Evolutionary conservation across 1,140 invertebrate genomes (phyloP), one percentile per base, ranked within the genome.

Genomic region (Drosophila sechellia): DNA sequence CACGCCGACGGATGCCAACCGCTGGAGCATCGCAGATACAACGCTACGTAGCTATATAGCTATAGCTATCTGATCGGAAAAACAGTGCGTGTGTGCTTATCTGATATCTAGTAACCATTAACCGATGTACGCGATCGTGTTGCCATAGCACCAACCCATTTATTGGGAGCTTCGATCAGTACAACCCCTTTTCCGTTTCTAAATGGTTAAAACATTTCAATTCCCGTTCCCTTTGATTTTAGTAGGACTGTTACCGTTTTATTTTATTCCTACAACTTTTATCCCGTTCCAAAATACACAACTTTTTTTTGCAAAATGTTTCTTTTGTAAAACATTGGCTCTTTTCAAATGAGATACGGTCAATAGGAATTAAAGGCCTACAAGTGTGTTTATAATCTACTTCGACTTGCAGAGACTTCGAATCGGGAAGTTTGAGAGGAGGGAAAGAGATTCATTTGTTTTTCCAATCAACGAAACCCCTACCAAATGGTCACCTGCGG

Each of bases 401-500:
- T 65, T 61, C 52, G 40, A 52, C 13, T 49, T 46, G 22, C 58
- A 61, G 56, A 65, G 56, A 46, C 61, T 45, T 64, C 15, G 37
- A 31, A 25, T 37, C 39, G 15, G 39, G 37, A 46, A 68, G 52
- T 60, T 61, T 42, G 15, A 39, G 35, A 39, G 35, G 37, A 35
- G 48, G 31, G 52, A 11, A 20, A 25, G n/a, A 43, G 49, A 31
- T 27, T 64, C 43, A 43, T 52, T 45, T 53, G 17, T 35, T 48
- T 43, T 52, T 22, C 45, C 45, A 45, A 63, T 37, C 27, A 39
- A 52, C 61, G 56, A 60, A 49, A 61, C 46, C 58, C 57, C 55
- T 37, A 71, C 76, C 83, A 87, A 92, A 92, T 92, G 90, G 90
- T 92, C 90, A 92, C 90, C 87, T 92, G 90, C 90, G 85, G 81